phyloP scores from a whole-genome alignment of 2,797 vertebrate species.

The Tragelaphus eurycerus region DNA sequence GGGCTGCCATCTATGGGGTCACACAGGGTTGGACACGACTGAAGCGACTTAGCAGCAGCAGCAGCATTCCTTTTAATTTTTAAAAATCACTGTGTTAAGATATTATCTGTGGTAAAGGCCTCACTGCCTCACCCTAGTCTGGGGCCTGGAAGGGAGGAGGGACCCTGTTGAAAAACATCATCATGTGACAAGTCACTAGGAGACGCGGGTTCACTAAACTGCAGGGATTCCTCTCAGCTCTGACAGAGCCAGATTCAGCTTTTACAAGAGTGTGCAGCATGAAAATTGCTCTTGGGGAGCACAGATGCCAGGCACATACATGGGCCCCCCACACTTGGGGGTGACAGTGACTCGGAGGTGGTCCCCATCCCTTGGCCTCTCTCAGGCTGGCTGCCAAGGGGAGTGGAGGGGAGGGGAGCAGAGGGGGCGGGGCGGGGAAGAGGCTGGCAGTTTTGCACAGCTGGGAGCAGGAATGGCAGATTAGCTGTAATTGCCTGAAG shows the following conservation, averaged over 20 bases:
- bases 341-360: slow-evolving; percentile 23
- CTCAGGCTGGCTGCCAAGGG: not conserved
- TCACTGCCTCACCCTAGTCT: not conserved
- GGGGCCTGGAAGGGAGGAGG: not conserved
- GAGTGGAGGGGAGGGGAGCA: not conserved
- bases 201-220: not conserved
- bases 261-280: not conserved
- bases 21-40: too few relatives aligned
- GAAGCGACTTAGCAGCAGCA: too few relatives aligned
- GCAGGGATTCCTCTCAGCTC: not conserved
- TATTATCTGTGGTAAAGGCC: not conserved
- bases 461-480: slow-evolving; percentile 47
- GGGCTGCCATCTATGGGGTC: too few relatives aligned
- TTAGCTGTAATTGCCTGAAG: slow-evolving; percentile 66
- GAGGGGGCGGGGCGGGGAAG: not conserved
- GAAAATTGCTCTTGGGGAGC: not conserved
- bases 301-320: not conserved
- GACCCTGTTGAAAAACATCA: not conserved
- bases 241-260: not conserved
- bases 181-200: not conserved
- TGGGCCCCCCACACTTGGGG: not conserved
- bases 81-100: not conserved
- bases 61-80: not conserved
- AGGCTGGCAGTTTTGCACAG: slow-evolving; percentile 39
- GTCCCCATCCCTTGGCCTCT: slow-evolving; percentile 35